A percentile compares a stretch with the other conserved stretches of the same genome.
Conservation (phyloP, 2,888 invertebrate genomes). For the Carterocephalus palaemon region DNA sequence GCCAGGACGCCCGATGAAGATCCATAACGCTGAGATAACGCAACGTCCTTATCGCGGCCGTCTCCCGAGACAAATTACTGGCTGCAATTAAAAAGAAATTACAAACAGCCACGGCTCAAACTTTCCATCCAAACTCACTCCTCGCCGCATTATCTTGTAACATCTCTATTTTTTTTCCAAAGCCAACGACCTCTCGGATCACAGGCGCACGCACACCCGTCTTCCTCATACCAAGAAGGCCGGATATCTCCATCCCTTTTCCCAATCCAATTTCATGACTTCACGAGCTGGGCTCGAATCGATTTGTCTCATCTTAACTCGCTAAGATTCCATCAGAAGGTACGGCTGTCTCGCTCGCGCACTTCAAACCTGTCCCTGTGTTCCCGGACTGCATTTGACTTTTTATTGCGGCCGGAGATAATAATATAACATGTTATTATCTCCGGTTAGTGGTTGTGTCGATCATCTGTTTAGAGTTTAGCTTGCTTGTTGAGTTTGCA, state of each 20-base stretch:
- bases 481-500: too few species aligned
- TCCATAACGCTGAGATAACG: constrained; percentile 27
- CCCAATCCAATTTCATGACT: constrained; percentile 53
- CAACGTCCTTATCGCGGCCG: constrained; percentile 28
- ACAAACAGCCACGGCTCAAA: constrained; percentile 15
- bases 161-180: constrained; percentile 54
- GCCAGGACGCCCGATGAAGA: constrained; percentile 28
- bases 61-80: constrained; percentile 25
- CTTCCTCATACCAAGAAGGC: constrained; percentile 31
- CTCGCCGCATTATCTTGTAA: constrained; percentile 48
- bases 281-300: constrained; percentile 54
- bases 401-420: constrained; percentile 47
- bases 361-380: constrained; percentile 55
- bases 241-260: constrained; percentile 49
- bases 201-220: constrained; percentile 20
- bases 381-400: constrained; percentile 57
- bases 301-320: constrained; percentile 67
- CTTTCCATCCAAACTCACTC: constrained; percentile 28
- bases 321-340: constrained; percentile 45
- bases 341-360: constrained; percentile 46
- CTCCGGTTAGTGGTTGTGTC: constrained; percentile 19
- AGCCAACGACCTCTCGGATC: constrained; percentile 61
- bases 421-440: too few species aligned
- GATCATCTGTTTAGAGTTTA: constrained; percentile 16
- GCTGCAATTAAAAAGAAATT: constrained; percentile 25